These are phyloP conservation scores for Anabas testudineus DNA, from an alignment of 2,797 vertebrate genomes.

Conservation along the genomic window DNA sequence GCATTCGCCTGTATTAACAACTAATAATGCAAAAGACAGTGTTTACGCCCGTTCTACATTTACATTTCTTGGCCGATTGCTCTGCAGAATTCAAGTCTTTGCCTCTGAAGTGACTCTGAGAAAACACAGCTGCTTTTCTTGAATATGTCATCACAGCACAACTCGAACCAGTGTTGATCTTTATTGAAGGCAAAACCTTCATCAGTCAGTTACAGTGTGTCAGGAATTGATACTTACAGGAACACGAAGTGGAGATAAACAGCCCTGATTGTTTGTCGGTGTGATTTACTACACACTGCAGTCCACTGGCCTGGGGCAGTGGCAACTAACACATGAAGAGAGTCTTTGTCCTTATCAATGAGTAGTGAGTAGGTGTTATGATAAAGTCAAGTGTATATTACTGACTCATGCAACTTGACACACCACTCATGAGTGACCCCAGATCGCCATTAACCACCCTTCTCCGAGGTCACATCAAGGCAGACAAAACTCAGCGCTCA, in stretches of 20 bases:
- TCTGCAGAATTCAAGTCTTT: slow-evolving; percentile 56
- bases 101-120: slow-evolving; percentile 80
- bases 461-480: slow-evolving; percentile 75
- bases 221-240: slow-evolving; percentile 39
- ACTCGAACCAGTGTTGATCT: slow-evolving; percentile 77
- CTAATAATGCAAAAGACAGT: slow-evolving; percentile 13
- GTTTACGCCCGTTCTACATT: slow-evolving; percentile 42
- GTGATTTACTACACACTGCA: neutral
- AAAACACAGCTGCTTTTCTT: slow-evolving; percentile 82
- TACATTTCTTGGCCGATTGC: slow-evolving; percentile 66
- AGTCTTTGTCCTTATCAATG: slow-evolving; percentile 64
- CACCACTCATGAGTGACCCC: slow-evolving; percentile 70
- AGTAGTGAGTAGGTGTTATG: slow-evolving; percentile 68
- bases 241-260: slow-evolving; percentile 51
- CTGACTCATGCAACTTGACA: slow-evolving; percentile 81
- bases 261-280: slow-evolving; percentile 28
- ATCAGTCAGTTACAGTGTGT: slow-evolving; percentile 61
- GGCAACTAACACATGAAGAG: slow-evolving; percentile 40
- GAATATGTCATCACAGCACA: slow-evolving; percentile 78
- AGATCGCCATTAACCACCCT: slow-evolving; percentile 73
- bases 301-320: neutral
- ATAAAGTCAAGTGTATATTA: slow-evolving; percentile 72
- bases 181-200: slow-evolving; percentile 78
- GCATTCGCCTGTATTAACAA: slow-evolving; percentile 11
- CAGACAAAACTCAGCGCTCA: slow-evolving; percentile 74